A percentile compares a stretch with the other conserved stretches of the same genome.
phyloP scores from a whole-genome alignment of 2,113 vertebrate species.

The Crotalus helleri region DNA sequence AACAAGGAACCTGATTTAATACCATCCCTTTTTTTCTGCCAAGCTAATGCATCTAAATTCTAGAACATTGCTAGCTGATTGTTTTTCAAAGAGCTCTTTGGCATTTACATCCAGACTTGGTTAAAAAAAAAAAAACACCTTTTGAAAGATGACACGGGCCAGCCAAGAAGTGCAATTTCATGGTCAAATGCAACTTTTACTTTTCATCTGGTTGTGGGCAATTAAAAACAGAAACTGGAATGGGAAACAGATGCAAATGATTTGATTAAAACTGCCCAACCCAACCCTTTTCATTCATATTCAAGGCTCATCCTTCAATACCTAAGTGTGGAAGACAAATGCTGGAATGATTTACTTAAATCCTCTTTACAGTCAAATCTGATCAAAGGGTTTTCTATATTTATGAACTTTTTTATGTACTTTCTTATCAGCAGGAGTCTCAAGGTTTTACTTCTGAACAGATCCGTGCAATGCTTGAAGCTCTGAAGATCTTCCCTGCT shows the following conservation, averaged over 20 bases:
- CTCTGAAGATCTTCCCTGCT: background rate
- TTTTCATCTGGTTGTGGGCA: background rate
- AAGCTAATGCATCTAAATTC: background rate
- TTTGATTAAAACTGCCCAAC: background rate
- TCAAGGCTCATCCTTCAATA: background rate
- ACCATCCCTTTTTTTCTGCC: background rate
- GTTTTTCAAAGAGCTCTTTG: background rate
- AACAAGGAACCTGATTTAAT: background rate
- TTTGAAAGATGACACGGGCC: background rate
- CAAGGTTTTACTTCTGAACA: background rate
- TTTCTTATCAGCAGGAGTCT: background rate
- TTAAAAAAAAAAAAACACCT: background rate
- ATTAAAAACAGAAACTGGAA: background rate
- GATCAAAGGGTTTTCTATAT: background rate
- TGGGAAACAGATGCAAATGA: background rate
- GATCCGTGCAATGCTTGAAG: too few relatives aligned
- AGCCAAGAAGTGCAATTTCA: background rate
- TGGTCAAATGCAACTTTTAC: background rate
- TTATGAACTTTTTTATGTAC: background rate
- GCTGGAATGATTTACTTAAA: background rate
- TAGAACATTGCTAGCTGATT: background rate
- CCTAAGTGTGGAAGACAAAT: background rate
- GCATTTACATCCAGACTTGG: background rate
- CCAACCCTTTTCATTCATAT: background rate
- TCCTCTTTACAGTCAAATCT: background rate